A percentile compares a stretch with the other conserved stretches of the same genome.
phyloP scores from a whole-genome alignment of 2,797 vertebrate genomes.

The Acrocephalus scirpaceus region DNA sequence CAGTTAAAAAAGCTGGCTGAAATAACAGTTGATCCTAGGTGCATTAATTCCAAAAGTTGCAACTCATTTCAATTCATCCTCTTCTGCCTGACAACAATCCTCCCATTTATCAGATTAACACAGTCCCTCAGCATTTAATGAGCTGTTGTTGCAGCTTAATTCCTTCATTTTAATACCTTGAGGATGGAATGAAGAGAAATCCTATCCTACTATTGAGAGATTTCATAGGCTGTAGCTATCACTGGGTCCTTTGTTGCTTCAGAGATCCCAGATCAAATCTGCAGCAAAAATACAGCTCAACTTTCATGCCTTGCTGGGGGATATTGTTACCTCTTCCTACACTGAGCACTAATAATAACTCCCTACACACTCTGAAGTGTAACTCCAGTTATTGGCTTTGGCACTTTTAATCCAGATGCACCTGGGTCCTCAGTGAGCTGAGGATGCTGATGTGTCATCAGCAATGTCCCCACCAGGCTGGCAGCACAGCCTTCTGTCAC shows the following conservation, averaged over 20 bases:
- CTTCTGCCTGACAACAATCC: not conserved
- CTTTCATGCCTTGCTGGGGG: not conserved
- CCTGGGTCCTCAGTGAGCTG: not conserved
- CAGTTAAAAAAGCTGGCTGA: not conserved
- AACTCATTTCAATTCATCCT: not conserved
- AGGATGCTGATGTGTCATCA: not conserved
- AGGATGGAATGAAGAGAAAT: not conserved
- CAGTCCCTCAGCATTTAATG: not conserved
- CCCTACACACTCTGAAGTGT: not conserved
- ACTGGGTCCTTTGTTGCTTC: not conserved
- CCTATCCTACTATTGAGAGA: not conserved
- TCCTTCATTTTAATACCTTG: not conserved
- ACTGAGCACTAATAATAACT: not conserved
- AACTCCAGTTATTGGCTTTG: not conserved
- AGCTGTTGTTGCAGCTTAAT: not conserved
- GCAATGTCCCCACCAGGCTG: accelerated
- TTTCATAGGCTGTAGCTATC: not conserved
- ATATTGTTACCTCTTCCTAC: not conserved
- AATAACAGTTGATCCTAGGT: not conserved
- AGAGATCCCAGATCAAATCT: slow-evolving; percentile 24
- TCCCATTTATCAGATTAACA: not conserved
- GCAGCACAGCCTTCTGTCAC: accelerated
- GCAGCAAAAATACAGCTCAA: not conserved
- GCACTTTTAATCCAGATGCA: not conserved
- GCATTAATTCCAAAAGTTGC: not conserved